These are phyloP conservation scores for Halocynthia roretzi DNA, from an alignment of 23 tunicate species.

Conservation along the genomic window DNA sequence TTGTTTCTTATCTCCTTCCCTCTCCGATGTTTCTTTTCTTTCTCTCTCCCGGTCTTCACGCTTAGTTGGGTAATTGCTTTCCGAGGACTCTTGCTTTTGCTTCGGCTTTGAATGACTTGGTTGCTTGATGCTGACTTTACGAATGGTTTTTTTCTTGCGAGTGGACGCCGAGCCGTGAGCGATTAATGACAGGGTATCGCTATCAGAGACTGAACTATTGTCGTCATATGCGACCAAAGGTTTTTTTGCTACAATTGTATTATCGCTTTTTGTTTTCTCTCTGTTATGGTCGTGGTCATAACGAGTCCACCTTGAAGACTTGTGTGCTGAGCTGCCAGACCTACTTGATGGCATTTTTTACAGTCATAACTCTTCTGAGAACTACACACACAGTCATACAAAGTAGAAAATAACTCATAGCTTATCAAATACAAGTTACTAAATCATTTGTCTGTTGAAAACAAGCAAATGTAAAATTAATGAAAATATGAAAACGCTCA, in stretches of 20 bases:
- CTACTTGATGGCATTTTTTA: conserved; percentile 30
- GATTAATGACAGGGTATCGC: neutral
- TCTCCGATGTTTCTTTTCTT: neutral
- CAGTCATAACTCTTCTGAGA: neutral
- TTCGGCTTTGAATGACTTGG: neutral
- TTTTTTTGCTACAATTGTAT: neutral
- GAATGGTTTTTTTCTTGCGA: neutral
- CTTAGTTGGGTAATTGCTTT: neutral
- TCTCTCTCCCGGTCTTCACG: neutral
- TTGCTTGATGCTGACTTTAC: neutral
- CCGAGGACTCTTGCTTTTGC: neutral
- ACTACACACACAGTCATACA: no score
- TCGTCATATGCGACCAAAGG: conserved; percentile 26
- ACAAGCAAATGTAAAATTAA: no score
- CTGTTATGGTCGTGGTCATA: neutral
- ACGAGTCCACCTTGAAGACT: neutral
- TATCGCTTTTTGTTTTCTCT: neutral
- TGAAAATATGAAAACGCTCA: no score
- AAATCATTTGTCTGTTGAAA: no score
- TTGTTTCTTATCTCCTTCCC: neutral
- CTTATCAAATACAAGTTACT: no score
- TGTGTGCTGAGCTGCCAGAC: neutral
- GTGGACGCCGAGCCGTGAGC: neutral
- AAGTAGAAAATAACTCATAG: no score
- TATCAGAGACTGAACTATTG: neutral